Conservation (phyloP, 2,888 invertebrate genomes). For the Clistopyga incitator region DNA sequence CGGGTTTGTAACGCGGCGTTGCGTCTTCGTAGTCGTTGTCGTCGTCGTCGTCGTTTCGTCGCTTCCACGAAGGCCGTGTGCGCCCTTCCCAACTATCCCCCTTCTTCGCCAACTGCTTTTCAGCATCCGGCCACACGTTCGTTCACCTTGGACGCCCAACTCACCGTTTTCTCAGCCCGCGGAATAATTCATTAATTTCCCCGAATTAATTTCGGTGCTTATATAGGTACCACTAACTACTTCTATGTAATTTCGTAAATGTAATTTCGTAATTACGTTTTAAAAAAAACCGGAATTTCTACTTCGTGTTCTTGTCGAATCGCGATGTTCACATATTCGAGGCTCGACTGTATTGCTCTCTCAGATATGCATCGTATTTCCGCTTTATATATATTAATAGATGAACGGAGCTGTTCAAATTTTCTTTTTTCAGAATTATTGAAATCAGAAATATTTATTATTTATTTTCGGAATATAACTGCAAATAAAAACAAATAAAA, state of each 20-base stretch:
- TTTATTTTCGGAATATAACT: too few species aligned
- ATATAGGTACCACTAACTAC: conserved; percentile 11
- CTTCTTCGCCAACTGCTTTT: conserved; percentile 26
- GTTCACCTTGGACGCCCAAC: conserved; percentile 55
- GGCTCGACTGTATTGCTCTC: background rate
- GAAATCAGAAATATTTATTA: too few species aligned
- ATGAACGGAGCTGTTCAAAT: too few species aligned
- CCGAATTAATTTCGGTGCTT: conserved; percentile 53
- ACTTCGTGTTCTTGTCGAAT: conserved; percentile 11
- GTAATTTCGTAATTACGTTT: too few species aligned
- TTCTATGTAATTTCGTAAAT: conserved; percentile 42
- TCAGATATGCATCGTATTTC: conserved; percentile 15
- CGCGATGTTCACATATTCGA: background rate
- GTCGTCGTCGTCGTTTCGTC: conserved; percentile 53
- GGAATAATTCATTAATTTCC: conserved; percentile 63
- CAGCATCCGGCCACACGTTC: conserved; percentile 50
- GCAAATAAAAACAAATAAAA: background rate
- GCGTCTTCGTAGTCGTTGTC: conserved; percentile 36
- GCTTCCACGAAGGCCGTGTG: conserved; percentile 64
- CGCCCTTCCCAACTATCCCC: conserved; percentile 12
- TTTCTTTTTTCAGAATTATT: too few species aligned
- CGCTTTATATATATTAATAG: too few species aligned
- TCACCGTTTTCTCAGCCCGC: conserved; percentile 36
- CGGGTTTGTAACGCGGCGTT: conserved; percentile 52
- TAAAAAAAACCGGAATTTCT: conserved; percentile 26